phyloP scores from a whole-genome alignment of 2,113 vertebrate genomes.

The Ursus arctos region DNA sequence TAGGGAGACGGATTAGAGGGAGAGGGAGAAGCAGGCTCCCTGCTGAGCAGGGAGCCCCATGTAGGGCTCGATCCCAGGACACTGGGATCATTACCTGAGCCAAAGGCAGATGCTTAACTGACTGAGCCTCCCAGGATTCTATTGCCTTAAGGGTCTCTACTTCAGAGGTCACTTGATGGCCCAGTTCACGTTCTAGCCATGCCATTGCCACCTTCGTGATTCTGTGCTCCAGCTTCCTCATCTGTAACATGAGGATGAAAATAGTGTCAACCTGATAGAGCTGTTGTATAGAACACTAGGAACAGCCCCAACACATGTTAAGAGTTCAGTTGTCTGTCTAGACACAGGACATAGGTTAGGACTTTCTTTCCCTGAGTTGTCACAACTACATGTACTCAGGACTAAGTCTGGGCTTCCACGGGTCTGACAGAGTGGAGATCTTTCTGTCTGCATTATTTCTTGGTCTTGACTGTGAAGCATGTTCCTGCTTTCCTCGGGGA shows the following conservation, averaged over 20 bases:
- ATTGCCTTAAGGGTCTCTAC: neutral
- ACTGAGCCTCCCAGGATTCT: neutral
- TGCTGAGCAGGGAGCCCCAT: no score
- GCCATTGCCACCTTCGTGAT: neutral
- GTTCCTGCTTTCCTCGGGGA: neutral
- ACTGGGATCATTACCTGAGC: no score
- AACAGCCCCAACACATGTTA: neutral
- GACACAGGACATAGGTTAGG: neutral
- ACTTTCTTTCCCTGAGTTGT: neutral
- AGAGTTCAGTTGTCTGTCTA: neutral
- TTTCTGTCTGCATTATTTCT: neutral
- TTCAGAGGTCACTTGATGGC: neutral
- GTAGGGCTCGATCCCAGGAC: no score
- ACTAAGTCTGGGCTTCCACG: neutral
- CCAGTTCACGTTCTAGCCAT: neutral
- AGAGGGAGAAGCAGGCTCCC: neutral
- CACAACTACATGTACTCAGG: neutral
- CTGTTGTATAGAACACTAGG: neutral
- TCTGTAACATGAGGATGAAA: neutral
- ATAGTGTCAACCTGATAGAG: neutral
- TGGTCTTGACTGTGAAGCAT: neutral
- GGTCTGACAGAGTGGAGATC: neutral
- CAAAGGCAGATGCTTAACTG: no score
- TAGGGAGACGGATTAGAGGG: neutral
- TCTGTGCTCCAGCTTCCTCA: conserved; percentile 37